Evolutionary conservation across 2,888 invertebrate species (phyloP), one percentile per base, ranked within the genome.

Genomic region (Theodoxus fluviatilis): DNA sequence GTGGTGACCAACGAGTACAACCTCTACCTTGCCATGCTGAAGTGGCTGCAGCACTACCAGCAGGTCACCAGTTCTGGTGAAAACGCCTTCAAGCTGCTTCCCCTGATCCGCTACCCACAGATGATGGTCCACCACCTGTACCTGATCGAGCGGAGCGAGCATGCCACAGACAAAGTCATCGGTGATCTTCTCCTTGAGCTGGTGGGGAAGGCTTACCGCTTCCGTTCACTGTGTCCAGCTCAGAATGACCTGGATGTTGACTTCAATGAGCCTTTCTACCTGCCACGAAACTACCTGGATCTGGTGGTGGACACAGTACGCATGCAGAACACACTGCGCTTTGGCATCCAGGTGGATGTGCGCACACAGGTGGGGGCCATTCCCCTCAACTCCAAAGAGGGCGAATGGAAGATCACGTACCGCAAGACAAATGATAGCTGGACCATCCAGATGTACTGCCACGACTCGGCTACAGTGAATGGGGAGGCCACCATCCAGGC

Each of bases 371-470:
- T 81, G 3, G 85, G 86, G 2, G 84, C 86, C 0, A 86, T 86
- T 3, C 86, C 86, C 0, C 79, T 80, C 3, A 81, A 81, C 40
- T 70, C 71, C 15, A 74, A 81, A 1, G 85, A 83, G 37, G 86
- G 84, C 0, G 86, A 87, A 65, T 87, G 87, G 87, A 86, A 86
- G 74, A 83, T 86, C 40, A 86, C 84, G 2, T 87, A 87, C 78
- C 76, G 86, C 37, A 86, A 86, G 70, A 75, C 80, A 22, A 83
- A 81, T 35, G 83, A 85, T 47, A 72, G 73, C 49, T 86, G 86
- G 85, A 80, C 79, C 0, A 73, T 87, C 81, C 84, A 84, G 77
- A 75, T 86, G n/a, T 85, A 83, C 74, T 84, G 85, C 71, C 84
- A 85, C 47, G 86, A 86, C 37, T 81, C 85, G 0, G 85, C 84